Percentiles rank a stretch among this genome's conserved stretches.
Evolutionary conservation across 92 coral and sea anemone species (phyloP).

Genomic region (Nematostella vectensis): DNA sequence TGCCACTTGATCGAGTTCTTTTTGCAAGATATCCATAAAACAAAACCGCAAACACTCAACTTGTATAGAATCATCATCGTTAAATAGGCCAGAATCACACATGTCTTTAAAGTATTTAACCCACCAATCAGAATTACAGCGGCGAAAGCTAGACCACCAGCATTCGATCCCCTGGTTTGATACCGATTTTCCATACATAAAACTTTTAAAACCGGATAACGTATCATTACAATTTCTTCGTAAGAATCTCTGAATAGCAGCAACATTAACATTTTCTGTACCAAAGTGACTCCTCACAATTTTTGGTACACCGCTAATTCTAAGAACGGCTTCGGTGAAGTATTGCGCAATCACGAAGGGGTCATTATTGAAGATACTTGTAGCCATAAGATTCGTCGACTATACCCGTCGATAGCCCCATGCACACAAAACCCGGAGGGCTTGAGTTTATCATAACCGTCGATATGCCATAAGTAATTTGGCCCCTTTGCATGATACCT

Average conservation of each 20-base stretch:
- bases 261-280: slow-evolving; percentile 46
- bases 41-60: slow-evolving; percentile 52
- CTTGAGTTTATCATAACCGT: slow-evolving; percentile 46
- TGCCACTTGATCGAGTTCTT: slow-evolving; percentile 45
- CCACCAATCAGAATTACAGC: slow-evolving; percentile 52
- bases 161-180: slow-evolving; percentile 55
- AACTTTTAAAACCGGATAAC: slow-evolving; percentile 32
- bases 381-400: slow-evolving; percentile 52
- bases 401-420: slow-evolving; percentile 50
- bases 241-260: slow-evolving; percentile 53
- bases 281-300: slow-evolving; percentile 46
- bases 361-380: slow-evolving; percentile 58
- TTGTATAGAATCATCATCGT: slow-evolving; percentile 37
- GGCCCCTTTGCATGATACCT: slow-evolving; percentile 31
- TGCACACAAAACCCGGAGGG: slow-evolving; percentile 54
- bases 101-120: slow-evolving; percentile 43
- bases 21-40: slow-evolving; percentile 45
- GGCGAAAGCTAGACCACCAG: slow-evolving; percentile 39
- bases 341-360: slow-evolving; percentile 28
- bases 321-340: slow-evolving; percentile 20
- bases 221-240: slow-evolving; percentile 49
- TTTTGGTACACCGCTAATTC: slow-evolving; percentile 38
- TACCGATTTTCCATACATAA: slow-evolving; percentile 29
- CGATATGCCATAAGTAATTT: slow-evolving; percentile 60
- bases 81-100: slow-evolving; percentile 35